Evolutionary conservation across 2,113 vertebrate species (phyloP).

Genomic region (Odontophorus gujanensis): DNA sequence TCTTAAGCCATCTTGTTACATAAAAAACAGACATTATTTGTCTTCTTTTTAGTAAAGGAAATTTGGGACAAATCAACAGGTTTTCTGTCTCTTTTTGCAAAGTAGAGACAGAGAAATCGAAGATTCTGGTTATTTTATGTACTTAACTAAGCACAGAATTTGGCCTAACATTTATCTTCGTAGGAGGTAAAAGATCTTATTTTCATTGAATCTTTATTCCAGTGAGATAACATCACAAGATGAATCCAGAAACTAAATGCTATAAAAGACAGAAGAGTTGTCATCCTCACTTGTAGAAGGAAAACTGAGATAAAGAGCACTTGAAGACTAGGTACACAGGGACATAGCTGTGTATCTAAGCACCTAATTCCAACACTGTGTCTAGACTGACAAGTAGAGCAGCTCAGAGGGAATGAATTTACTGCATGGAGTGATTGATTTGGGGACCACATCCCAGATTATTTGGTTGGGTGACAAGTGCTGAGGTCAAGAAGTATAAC

Average conservation of each 20-base stretch:
- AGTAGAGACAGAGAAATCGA: neutral
- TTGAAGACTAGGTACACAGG: neutral
- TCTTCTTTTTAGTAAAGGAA: neutral
- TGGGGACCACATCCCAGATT: neutral
- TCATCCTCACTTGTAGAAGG: neutral
- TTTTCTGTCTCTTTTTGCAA: neutral
- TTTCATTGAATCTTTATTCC: neutral
- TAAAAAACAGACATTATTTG: neutral
- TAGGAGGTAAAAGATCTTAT: neutral
- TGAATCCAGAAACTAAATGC: neutral
- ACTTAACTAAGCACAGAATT: neutral
- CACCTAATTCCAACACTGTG: neutral
- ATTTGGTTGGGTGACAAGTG: neutral
- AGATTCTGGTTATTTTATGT: neutral
- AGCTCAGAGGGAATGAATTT: neutral
- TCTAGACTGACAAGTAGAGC: neutral
- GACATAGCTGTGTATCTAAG: neutral
- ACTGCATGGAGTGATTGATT: accelerated
- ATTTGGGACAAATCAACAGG: accelerated
- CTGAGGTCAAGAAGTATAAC: neutral
- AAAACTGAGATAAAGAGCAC: neutral
- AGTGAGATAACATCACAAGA: neutral
- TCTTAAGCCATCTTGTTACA: neutral
- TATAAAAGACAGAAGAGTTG: neutral
- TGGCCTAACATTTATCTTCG: neutral